A percentile compares a stretch with the other conserved stretches of the same genome.
Conservation (phyloP, 2,113 vertebrate genomes). For the Hypomesus transpacificus region DNA sequence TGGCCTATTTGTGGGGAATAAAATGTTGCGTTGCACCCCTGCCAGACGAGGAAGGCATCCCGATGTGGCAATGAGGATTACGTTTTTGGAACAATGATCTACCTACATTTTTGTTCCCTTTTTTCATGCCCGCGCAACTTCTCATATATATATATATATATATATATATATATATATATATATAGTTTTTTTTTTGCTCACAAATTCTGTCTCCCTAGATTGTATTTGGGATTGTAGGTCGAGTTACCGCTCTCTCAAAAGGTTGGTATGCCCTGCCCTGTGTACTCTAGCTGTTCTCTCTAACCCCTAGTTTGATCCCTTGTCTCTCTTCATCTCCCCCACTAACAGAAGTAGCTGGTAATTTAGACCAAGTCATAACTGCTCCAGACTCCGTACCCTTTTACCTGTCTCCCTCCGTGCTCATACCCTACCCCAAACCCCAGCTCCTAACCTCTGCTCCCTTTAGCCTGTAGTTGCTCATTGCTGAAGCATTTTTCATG, state of each 20-base stretch:
- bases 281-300: conserved; percentile 97
- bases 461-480: conserved; percentile 27
- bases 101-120: conserved; percentile 35
- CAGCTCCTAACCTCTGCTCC: conserved; percentile 45
- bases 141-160: no score
- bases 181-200: conserved; percentile 83
- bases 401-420: conserved; percentile 74
- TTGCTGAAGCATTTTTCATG: conserved; percentile 20
- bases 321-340: conserved; percentile 76
- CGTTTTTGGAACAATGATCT: conserved; percentile 22
- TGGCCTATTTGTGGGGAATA: conserved; percentile 34
- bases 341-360: conserved; percentile 94
- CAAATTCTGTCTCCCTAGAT: conserved; percentile 98
- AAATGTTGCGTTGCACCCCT: conserved; percentile 35
- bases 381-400: conserved; percentile 66
- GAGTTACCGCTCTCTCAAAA: conserved; percentile 99
- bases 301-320: conserved; percentile 92
- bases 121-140: conserved; percentile 55
- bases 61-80: conserved; percentile 57
- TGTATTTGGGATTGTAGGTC: conserved; percentile 99
- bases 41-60: conserved; percentile 24
- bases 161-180: no score
- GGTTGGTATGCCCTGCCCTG: conserved; percentile 99
- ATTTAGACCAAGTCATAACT: conserved; percentile 71
- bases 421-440: conserved; percentile 53